phyloP scores from a whole-genome alignment of 2,888 invertebrate species.

The Tachina lurida region DNA sequence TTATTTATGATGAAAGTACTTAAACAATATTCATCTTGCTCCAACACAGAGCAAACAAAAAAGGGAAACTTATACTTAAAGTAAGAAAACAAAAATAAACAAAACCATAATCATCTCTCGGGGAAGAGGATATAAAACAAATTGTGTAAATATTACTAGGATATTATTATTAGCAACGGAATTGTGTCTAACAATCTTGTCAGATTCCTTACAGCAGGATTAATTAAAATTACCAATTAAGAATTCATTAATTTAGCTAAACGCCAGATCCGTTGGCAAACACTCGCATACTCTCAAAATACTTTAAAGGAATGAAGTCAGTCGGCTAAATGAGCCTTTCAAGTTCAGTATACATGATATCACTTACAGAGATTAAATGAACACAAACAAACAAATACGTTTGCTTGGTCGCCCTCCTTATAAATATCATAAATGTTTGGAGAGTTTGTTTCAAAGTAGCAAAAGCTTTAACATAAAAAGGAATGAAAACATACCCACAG shows the following conservation, averaged over 20 bases:
- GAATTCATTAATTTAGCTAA: conserved; percentile 77
- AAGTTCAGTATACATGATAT: neutral
- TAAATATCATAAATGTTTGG: neutral
- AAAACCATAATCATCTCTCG: neutral
- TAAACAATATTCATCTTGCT: neutral
- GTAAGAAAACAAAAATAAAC: conserved; percentile 16
- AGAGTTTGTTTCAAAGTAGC: neutral
- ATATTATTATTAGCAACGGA: conserved; percentile 46
- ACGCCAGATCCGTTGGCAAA: conserved; percentile 25
- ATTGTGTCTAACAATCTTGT: conserved; percentile 71
- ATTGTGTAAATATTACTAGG: neutral
- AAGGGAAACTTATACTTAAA: neutral
- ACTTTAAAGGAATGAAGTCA: neutral
- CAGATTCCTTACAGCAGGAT: conserved; percentile 76
- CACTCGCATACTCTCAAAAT: neutral
- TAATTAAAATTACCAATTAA: conserved; percentile 80
- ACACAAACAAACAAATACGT: neutral
- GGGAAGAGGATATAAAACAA: neutral
- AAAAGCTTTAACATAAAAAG: conserved; percentile 4
- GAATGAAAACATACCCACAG: neutral
- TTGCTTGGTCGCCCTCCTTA: neutral
- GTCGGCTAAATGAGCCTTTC: neutral
- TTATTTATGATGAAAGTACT: conserved; percentile 6
- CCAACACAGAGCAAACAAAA: neutral
- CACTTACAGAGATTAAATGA: neutral